phyloP scores from a whole-genome alignment of 30 jellyfish, hydroid and myxozoan genomes.

The Haliclystus octoradiatus region DNA sequence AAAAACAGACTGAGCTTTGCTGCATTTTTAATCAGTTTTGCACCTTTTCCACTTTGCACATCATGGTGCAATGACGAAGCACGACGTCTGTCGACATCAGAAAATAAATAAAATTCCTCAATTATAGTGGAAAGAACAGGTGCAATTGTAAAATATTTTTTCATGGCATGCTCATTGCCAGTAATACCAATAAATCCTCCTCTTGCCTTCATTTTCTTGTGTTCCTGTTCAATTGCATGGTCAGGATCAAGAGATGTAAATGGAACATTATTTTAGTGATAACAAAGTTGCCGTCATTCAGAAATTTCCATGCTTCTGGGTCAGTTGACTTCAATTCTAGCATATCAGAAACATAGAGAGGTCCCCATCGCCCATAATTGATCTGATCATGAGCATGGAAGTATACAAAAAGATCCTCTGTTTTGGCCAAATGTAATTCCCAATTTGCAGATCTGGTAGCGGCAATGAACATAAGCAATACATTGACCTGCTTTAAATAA shows the following conservation, averaged over 20 bases:
- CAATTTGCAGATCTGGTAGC: neutral
- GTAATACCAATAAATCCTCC: neutral
- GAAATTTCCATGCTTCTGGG: neutral
- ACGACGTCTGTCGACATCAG: neutral
- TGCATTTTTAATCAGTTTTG: neutral
- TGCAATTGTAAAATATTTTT: neutral
- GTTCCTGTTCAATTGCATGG: neutral
- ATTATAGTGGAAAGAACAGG: neutral
- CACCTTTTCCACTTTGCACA: neutral
- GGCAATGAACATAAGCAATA: neutral
- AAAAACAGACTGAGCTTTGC: neutral
- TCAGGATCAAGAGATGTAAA: neutral
- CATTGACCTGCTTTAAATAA: neutral
- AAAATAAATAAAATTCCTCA: neutral
- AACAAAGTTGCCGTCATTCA: neutral
- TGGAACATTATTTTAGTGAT: neutral
- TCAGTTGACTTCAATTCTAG: neutral
- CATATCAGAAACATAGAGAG: neutral
- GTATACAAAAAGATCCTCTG: neutral
- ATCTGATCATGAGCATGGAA: neutral
- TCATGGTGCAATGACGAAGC: neutral
- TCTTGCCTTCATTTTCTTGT: neutral
- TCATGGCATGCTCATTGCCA: neutral
- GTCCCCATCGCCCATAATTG: neutral
- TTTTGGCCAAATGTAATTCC: neutral